Evolutionary conservation across 2,888 invertebrate species (phyloP).

Genomic region (Lymantria monacha): DNA sequence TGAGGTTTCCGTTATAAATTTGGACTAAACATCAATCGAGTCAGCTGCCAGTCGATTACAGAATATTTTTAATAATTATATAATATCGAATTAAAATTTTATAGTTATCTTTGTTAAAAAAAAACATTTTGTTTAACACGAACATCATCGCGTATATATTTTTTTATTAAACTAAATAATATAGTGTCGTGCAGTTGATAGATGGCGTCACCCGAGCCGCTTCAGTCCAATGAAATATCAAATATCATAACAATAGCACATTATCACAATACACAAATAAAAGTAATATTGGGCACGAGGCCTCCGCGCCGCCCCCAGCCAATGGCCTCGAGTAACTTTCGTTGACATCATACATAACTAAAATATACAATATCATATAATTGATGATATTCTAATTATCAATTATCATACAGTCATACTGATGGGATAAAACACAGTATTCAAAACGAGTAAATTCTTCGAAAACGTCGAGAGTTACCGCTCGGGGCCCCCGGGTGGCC

Average conservation of each 20-base stretch:
- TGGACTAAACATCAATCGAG: no score
- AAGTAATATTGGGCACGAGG: slow-evolving; percentile 40
- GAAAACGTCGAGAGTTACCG: slow-evolving; percentile 45
- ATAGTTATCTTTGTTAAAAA: no score
- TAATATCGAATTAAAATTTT: no score
- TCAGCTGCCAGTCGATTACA: no score
- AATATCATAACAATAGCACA: slow-evolving; percentile 41
- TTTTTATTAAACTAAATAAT: no score
- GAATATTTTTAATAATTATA: no score
- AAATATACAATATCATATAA: slow-evolving; percentile 24
- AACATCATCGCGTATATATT: no score
- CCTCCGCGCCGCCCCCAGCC: slow-evolving; percentile 41
- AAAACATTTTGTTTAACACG: no score
- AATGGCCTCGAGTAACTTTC: slow-evolving; percentile 45
- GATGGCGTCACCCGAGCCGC: slow-evolving; percentile 12
- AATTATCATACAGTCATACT: slow-evolving; percentile 29
- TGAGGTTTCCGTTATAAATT: no score
- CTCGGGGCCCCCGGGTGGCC: slow-evolving; percentile 9
- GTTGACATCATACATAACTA: slow-evolving; percentile 28
- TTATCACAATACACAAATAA: slow-evolving; percentile 51
- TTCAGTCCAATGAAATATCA: slow-evolving; percentile 36
- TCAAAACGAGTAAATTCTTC: slow-evolving; percentile 61
- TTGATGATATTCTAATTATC: slow-evolving; percentile 21
- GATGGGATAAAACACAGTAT: slow-evolving; percentile 36
- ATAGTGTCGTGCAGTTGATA: background rate